Conservation (phyloP, 1,140 invertebrate species). For the Pantala flavescens region DNA sequence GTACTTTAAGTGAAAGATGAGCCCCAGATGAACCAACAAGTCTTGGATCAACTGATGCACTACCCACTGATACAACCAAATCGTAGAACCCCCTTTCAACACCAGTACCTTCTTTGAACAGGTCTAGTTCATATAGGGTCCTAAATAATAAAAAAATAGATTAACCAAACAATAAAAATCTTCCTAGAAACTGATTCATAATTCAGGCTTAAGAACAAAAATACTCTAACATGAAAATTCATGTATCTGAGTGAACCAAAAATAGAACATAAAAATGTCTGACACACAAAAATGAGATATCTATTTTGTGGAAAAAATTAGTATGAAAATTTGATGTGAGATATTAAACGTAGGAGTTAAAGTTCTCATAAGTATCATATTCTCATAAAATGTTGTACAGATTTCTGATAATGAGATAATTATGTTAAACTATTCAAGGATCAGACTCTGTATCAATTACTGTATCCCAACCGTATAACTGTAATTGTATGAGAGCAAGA, state of each 20-base stretch:
- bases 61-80: conserved; percentile 58
- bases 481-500: conserved; percentile 24
- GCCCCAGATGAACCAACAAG: conserved; percentile 45
- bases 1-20: conserved; percentile 57
- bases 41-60: conserved; percentile 41
- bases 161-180: background rate
- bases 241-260: too few species aligned
- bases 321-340: too few species aligned
- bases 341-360: too few species aligned
- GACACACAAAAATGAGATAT: too few species aligned
- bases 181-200: background rate
- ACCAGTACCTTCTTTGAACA: conserved; percentile 55
- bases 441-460: conserved; percentile 25
- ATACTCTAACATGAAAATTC: too few species aligned
- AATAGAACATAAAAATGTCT: too few species aligned
- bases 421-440: background rate
- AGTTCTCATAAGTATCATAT: too few species aligned
- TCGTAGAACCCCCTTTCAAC: conserved; percentile 75
- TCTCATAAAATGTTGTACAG: too few species aligned
- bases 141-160: conserved; percentile 32
- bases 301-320: too few species aligned
- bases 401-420: too few species aligned
- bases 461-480: conserved; percentile 39
- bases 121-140: conserved; percentile 66
- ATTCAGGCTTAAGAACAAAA: too few species aligned